phyloP scores from a whole-genome alignment of 2,113 vertebrate species.

The Phylloscopus trochilus region DNA sequence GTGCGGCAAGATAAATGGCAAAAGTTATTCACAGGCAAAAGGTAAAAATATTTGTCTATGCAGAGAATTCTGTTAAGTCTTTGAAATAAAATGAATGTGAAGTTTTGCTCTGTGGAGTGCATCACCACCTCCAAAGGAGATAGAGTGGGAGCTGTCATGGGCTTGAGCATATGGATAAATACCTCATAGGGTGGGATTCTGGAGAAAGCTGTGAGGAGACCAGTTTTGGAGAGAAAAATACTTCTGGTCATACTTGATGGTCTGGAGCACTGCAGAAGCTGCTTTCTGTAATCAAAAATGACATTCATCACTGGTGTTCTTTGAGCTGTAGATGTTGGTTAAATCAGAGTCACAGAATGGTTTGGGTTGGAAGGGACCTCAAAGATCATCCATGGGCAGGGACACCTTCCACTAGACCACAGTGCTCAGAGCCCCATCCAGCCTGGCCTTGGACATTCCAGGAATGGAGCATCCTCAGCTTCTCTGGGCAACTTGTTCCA shows the following conservation, averaged over 20 bases:
- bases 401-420: not conserved
- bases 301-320: not conserved
- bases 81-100: not conserved
- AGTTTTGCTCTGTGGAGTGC: not conserved
- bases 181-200: not conserved
- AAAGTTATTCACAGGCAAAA: constrained; percentile 58
- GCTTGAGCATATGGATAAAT: not conserved
- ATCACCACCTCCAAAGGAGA: not conserved
- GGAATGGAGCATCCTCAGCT: not conserved
- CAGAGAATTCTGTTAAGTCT: not conserved
- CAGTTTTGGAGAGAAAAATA: not conserved
- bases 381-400: not conserved
- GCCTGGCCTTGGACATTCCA: rapidly evolving
- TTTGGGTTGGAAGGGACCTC: not conserved
- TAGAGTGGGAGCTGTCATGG: not conserved
- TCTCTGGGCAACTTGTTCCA: not conserved
- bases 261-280: not conserved
- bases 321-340: not conserved
- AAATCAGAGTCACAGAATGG: not conserved
- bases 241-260: not conserved
- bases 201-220: not conserved
- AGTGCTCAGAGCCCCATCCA: not conserved
- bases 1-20: constrained; percentile 39
- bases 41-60: constrained; percentile 60
- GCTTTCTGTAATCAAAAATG: not conserved